Conservation (phyloP, 30 jellyfish, hydroid and myxozoan species). For the Mastigias papua region DNA sequence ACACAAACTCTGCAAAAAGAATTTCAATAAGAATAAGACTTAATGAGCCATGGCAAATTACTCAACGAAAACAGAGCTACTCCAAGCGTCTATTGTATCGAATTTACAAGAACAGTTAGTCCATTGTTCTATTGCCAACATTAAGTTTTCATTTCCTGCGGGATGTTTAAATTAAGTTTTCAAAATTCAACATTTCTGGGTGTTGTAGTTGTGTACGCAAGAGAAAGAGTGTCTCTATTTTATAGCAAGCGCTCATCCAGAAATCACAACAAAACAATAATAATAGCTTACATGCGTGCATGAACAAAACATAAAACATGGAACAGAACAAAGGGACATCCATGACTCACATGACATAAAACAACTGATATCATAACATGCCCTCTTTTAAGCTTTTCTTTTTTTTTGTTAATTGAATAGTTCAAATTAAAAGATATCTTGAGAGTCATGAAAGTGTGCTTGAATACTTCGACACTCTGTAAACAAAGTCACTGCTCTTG, state of each 20-base stretch:
- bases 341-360: background rate
- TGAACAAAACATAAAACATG: background rate
- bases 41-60: too few relatives aligned
- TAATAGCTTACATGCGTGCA: background rate
- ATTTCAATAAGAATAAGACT: too few relatives aligned
- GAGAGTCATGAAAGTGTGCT: background rate
- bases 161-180: too few relatives aligned
- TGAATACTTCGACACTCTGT: background rate
- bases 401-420: background rate
- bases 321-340: slow-evolving; percentile 9
- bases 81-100: too few relatives aligned
- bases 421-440: background rate
- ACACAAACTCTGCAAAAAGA: too few relatives aligned
- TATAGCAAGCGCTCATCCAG: background rate
- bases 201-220: background rate
- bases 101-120: too few relatives aligned
- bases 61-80: too few relatives aligned
- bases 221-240: background rate
- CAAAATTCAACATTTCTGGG: too few relatives aligned
- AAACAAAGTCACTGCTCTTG: slow-evolving; percentile 10
- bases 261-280: background rate
- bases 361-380: slow-evolving; percentile 14
- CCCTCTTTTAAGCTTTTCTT: background rate
- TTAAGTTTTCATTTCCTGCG: too few relatives aligned
- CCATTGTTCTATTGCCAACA: too few relatives aligned